A percentile compares a stretch with the other conserved stretches of the same genome.
Evolutionary conservation across 2,797 vertebrate genomes (phyloP).

Genomic region (Orientallactaga sibirica): DNA sequence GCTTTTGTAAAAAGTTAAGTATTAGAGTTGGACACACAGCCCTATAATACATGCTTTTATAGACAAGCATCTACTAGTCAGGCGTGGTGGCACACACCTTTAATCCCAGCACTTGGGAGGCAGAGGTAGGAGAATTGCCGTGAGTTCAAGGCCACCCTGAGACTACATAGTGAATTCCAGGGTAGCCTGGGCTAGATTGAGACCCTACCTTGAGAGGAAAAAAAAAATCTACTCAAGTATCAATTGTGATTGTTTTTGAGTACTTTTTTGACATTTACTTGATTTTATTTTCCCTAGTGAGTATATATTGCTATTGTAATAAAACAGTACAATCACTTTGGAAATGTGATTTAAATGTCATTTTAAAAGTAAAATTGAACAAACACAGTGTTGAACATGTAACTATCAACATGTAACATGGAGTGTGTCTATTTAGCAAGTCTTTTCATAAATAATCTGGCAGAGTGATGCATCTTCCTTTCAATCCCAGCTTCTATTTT

Average conservation of each 20-base stretch:
- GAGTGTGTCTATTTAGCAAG: neutral
- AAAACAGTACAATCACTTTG: slow-evolving; percentile 46
- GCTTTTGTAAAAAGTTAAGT: slow-evolving; percentile 2
- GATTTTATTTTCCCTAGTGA: slow-evolving; percentile 48
- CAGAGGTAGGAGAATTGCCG: no score
- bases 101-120: no score
- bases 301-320: slow-evolving; percentile 35
- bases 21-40: neutral
- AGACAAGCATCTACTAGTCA: neutral
- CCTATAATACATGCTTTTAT: neutral
- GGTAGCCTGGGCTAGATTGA: no score
- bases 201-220: no score
- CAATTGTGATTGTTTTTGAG: neutral
- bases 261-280: slow-evolving; percentile 55
- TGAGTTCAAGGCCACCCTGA: no score
- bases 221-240: neutral
- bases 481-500: neutral
- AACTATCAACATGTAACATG: neutral
- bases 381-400: neutral
- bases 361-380: slow-evolving; percentile 61
- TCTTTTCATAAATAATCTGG: neutral
- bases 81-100: no score
- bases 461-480: neutral
- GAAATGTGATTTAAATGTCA: neutral
- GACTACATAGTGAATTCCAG: no score